A percentile compares a stretch with the other conserved stretches of the same genome.
phyloP scores from a whole-genome alignment of 2,888 invertebrate genomes.

The Syrphus vitripennis region DNA sequence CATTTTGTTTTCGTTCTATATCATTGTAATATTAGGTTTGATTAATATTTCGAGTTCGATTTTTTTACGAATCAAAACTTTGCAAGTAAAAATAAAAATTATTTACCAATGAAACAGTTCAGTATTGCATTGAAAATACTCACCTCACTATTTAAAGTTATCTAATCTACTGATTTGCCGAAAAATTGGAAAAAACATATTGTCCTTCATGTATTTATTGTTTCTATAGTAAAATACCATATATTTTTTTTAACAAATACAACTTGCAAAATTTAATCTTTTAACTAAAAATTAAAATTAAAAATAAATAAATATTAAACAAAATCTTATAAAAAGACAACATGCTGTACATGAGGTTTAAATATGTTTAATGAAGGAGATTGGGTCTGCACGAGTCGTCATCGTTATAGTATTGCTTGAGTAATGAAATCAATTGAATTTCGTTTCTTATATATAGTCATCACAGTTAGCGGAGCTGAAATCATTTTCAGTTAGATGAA shows the following conservation, averaged over 20 bases:
- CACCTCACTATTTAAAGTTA: not conserved
- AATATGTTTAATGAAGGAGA: conserved; percentile 72
- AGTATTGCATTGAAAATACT: not conserved
- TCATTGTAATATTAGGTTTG: too few relatives aligned
- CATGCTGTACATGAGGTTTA: conserved; percentile 75
- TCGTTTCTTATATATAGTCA: conserved; percentile 81
- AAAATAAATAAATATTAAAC: conserved; percentile 73
- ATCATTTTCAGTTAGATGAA: conserved; percentile 79
- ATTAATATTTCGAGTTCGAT: too few relatives aligned
- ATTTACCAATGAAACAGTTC: too few relatives aligned
- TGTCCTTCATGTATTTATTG: conserved; percentile 81
- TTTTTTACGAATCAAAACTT: too few relatives aligned
- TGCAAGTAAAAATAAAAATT: too few relatives aligned
- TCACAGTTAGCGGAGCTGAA: conserved; percentile 82
- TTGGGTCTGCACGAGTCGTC: conserved; percentile 75
- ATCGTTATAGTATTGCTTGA: conserved; percentile 74
- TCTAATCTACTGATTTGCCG: not conserved
- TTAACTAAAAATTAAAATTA: conserved; percentile 74
- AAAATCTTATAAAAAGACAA: conserved; percentile 75
- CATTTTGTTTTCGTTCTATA: too few relatives aligned
- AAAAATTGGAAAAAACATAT: conserved; percentile 74
- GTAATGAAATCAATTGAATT: conserved; percentile 76
- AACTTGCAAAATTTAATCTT: conserved; percentile 76
- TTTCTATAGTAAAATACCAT: conserved; percentile 81
- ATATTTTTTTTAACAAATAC: conserved; percentile 77